Evolutionary conservation across 2,888 invertebrate genomes (phyloP).

Genomic region (Ennomos erosarius): DNA sequence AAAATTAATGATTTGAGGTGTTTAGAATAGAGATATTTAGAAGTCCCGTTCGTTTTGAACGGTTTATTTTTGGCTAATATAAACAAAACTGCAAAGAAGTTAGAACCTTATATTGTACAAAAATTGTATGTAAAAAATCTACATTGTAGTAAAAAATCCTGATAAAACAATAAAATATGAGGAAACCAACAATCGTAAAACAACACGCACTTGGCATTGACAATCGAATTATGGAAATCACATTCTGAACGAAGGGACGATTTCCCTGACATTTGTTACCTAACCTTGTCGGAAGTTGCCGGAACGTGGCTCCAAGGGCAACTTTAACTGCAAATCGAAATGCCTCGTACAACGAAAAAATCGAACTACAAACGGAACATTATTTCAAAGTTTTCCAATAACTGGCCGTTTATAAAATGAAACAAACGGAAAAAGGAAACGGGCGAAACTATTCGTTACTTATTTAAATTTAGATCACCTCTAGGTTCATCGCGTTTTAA

Average conservation of each 20-base stretch:
- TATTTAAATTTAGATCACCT: neutral
- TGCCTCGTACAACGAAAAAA: conserved; percentile 6
- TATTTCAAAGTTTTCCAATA: conserved; percentile 20
- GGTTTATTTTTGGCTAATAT: too few species aligned
- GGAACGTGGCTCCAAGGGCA: conserved; percentile 17
- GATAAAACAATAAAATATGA: neutral
- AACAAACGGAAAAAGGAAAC: conserved; percentile 4
- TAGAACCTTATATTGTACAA: too few species aligned
- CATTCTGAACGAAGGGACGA: conserved; percentile 10
- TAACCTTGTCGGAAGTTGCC: conserved; percentile 24
- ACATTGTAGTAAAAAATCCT: neutral
- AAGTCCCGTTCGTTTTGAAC: too few species aligned
- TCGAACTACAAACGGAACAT: conserved; percentile 11
- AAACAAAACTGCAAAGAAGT: too few species aligned
- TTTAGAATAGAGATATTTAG: too few species aligned
- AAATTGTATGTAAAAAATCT: too few species aligned
- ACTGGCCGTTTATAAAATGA: neutral
- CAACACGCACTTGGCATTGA: conserved; percentile 31
- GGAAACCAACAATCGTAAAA: conserved; percentile 14
- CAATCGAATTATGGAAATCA: conserved; percentile 35
- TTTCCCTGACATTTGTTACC: conserved; percentile 18
- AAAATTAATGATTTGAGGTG: too few species aligned
- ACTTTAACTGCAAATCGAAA: conserved; percentile 31
- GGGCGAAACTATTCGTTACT: conserved; percentile 7
- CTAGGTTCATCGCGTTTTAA: neutral